Base-by-base conservation (phyloP, 1,140 invertebrate genomes). In the Mylabris phalerata region DNA sequence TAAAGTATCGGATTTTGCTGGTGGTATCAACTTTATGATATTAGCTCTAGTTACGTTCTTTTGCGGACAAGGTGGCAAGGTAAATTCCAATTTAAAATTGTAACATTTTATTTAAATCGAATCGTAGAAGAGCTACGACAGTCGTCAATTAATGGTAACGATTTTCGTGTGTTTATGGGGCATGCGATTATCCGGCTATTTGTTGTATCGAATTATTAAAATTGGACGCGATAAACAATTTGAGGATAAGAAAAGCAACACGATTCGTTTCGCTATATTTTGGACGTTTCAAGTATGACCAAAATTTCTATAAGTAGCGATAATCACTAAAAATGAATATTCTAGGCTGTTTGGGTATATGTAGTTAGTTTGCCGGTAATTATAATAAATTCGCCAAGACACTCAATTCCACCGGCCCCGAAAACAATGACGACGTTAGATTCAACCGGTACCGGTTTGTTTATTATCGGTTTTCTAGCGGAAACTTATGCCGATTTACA, bases 261-360 rank as follows among this genome's bases (percentile, higher is more conserved):
- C 88, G 4, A 84, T 93, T 27, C 79, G 88, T 62, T 94, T 93
- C 73, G 90, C 89, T 24, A 85, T 92, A 0, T 95, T 94, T 74
- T 95, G 92, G 84, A 92, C 88, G 0, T 94, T 95, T 75, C 92
- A 91, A 80, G 88, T 90, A 75, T 71, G 1, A 19, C 41, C 41
- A 9, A 40, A 25, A 39, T 42, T 9, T 52, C 41, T 26, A 13
- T 52, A 10, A 5, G 2, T 3, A 9, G 9, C 4, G 6, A 19
- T 19, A 2, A 19, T 19, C 19, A 19, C 19, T 19, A 32, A 2
- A 40, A 9, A 6, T 43, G 50, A 57, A 45, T 63, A 64, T 69
- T 76, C n/a, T 64, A 95, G 89, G 92, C 90, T 43, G 75, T 94
- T 43, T 95, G 93, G 93, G 92, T 94, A n/a, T 93, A 89, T 66